A percentile compares a stretch with the other conserved stretches of the same genome.
Conservation (phyloP, 2,888 invertebrate genomes). For the Bhutanitis thaidina region DNA sequence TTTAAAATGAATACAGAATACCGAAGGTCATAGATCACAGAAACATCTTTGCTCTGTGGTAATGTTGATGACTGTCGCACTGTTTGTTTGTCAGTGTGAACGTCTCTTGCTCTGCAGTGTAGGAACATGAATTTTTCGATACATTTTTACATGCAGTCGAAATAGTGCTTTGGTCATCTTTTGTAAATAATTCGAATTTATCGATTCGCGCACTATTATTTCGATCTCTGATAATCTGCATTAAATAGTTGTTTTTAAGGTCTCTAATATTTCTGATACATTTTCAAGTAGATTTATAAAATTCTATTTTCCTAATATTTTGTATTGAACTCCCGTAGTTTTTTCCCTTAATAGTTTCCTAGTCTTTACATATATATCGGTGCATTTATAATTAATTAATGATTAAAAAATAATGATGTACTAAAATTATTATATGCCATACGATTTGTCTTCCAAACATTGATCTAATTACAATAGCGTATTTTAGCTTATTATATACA, state of each 20-base stretch:
- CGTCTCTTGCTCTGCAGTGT: slow-evolving; percentile 25
- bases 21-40: no score
- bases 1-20: no score
- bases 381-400: slow-evolving; percentile 62
- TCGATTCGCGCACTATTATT: slow-evolving; percentile 27
- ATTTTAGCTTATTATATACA: slow-evolving; percentile 76
- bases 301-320: slow-evolving; percentile 75
- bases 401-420: slow-evolving; percentile 54
- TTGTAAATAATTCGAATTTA: slow-evolving; percentile 55
- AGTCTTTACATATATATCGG: slow-evolving; percentile 68
- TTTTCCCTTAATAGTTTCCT: slow-evolving; percentile 66
- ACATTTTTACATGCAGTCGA: slow-evolving; percentile 41
- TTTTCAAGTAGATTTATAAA: slow-evolving; percentile 60
- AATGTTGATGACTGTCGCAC: background rate
- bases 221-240: slow-evolving; percentile 27
- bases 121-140: slow-evolving; percentile 48
- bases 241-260: slow-evolving; percentile 40
- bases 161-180: slow-evolving; percentile 34
- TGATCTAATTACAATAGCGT: slow-evolving; percentile 77
- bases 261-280: slow-evolving; percentile 55
- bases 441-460: slow-evolving; percentile 81
- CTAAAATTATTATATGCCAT: slow-evolving; percentile 76
- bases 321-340: slow-evolving; percentile 64
- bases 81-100: background rate
- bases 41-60: background rate